Evolutionary conservation across 2,888 invertebrate species (phyloP).

Genomic region (Adela reaumurella): DNA sequence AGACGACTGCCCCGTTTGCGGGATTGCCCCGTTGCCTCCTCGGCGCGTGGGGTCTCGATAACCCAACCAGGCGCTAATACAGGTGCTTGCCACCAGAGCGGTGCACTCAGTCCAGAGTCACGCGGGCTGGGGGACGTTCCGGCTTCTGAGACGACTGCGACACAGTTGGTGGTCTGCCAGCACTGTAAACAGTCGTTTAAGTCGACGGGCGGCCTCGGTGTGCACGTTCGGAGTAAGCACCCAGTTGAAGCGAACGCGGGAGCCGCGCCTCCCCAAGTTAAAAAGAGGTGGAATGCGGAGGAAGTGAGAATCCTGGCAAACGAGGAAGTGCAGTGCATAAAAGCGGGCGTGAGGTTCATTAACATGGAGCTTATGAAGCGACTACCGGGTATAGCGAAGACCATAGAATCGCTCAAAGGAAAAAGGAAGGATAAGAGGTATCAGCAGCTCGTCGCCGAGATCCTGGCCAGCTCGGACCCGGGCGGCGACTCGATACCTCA

Average conservation of each 20-base stretch:
- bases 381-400: slow-evolving; percentile 6
- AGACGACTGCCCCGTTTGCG: no score
- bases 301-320: slow-evolving; percentile 10
- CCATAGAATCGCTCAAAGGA: slow-evolving; percentile 11
- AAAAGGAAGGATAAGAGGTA: slow-evolving; percentile 8
- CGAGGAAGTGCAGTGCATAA: slow-evolving; percentile 4
- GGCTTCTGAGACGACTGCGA: slow-evolving; percentile 23
- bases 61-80: neutral
- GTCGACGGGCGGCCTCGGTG: slow-evolving; percentile 9
- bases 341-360: neutral
- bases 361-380: neutral
- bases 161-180: slow-evolving; percentile 14
- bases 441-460: slow-evolving; percentile 5
- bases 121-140: slow-evolving; percentile 35
- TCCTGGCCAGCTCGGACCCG: neutral
- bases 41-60: neutral
- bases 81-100: slow-evolving; percentile 26
- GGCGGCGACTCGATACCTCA: no score
- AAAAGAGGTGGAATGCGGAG: slow-evolving; percentile 12
- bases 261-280: slow-evolving; percentile 10
- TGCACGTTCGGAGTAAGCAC: slow-evolving; percentile 10
- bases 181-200: neutral
- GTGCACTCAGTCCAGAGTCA: slow-evolving; percentile 41
- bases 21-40: neutral
- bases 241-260: slow-evolving; percentile 10